Evolutionary conservation across 2,888 invertebrate species (phyloP).

Genomic region (Drosophila melanosoma): DNA sequence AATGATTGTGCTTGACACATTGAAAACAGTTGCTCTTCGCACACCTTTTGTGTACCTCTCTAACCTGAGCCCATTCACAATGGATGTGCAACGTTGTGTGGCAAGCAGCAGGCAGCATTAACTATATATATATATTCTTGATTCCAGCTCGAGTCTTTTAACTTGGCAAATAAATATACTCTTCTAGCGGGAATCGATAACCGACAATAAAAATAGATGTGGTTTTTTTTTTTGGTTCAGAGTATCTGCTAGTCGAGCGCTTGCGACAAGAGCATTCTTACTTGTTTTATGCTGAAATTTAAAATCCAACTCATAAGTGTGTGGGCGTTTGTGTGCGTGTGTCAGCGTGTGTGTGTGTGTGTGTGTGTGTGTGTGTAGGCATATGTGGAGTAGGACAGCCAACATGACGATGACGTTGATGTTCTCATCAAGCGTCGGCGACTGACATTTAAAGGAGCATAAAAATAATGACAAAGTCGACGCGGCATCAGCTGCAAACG

Average conservation of each 20-base stretch:
- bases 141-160: neutral
- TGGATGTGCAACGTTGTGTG: neutral
- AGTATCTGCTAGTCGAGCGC: neutral
- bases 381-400: conserved; percentile 62
- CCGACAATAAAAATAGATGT: neutral
- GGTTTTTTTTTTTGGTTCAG: neutral
- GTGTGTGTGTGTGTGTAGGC: conserved; percentile 17
- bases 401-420: conserved; percentile 52
- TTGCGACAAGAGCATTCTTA: neutral
- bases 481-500: conserved; percentile 55
- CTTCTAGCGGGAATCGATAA: neutral
- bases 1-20: conserved; percentile 64
- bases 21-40: conserved; percentile 54
- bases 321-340: conserved; percentile 6
- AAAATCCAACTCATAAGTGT: conserved; percentile 31
- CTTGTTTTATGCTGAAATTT: conserved; percentile 40
- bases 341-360: conserved; percentile 12
- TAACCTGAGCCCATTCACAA: neutral
- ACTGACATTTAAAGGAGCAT: conserved; percentile 67
- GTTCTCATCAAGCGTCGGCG: conserved; percentile 53
- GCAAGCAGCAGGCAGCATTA: neutral
- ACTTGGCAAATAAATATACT: neutral
- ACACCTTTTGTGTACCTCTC: conserved; percentile 29
- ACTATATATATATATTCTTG: neutral
- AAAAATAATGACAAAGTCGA: conserved; percentile 60